These are phyloP conservation scores for Characodon lateralis DNA, from an alignment of 2,797 vertebrate species.

Conservation along the genomic window DNA sequence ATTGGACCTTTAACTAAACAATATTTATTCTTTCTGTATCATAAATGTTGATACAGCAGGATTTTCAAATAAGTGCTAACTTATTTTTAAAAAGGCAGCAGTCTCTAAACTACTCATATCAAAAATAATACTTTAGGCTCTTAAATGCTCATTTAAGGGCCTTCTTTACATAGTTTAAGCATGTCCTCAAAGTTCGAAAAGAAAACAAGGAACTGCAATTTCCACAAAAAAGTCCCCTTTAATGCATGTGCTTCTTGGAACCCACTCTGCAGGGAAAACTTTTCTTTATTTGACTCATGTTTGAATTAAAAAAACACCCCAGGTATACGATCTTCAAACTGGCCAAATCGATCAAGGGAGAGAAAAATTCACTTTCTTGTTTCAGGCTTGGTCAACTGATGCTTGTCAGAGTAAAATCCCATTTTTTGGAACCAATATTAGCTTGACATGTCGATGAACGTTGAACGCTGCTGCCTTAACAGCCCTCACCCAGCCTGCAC, in stretches of 20 bases:
- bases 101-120: background rate
- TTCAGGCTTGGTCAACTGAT: constrained; percentile 34
- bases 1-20: background rate
- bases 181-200: background rate
- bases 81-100: background rate
- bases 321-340: constrained; percentile 40
- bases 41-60: background rate
- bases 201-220: background rate
- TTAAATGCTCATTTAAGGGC: background rate
- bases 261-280: constrained; percentile 22
- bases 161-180: background rate
- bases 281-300: constrained; percentile 41
- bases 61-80: background rate
- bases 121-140: background rate
- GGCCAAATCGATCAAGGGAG: constrained; percentile 14
- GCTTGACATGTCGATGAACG: background rate
- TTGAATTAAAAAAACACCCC: constrained; percentile 5
- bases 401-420: constrained; percentile 26
- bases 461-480: too few species aligned
- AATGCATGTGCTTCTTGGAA: constrained; percentile 38
- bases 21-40: background rate
- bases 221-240: constrained; percentile 13
- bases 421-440: background rate
- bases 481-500: constrained; percentile 11
- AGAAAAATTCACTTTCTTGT: constrained; percentile 41